Base-by-base conservation (phyloP, 2,797 vertebrate genomes). In the Clarias pachynema region DNA sequence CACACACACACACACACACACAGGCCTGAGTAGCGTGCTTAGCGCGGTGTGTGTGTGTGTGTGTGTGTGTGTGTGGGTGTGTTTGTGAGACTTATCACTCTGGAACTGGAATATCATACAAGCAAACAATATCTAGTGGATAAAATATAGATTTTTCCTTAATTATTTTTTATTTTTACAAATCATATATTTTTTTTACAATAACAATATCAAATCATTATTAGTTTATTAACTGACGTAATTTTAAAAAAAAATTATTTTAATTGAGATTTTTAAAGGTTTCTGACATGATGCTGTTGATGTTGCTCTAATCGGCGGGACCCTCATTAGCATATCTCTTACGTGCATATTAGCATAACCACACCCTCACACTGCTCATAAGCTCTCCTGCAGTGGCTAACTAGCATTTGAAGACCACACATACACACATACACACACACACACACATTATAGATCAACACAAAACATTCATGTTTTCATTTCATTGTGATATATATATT, bases 331-430 rank as follows among this genome's bases (percentile, higher is more conserved):
- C 91, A 94, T 92, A 90, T 93, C 7, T 63, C 7, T 63, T 16
- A 80, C 1, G 26, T 80, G 8, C 60, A 81, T 59, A 70, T 82
- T 69, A 70, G 80, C 80, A 82, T 91, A 90, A 94, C 89, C 94
- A 93, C 93, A 94, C 94, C 94, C 91, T 93, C 91, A 94, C 94
- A 95, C 95, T 95, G 95, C 95, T 95, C 93, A 95, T 96, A 96
- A 96, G 95, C 95, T 96, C 95, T 93, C 93, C 94, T 93, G 91
- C 87, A 92, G 91, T 90, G 88, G 49, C 93, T 94, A 92, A 88
- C 86, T 94, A 85, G 44, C 86, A 57, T 85, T 87, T 90, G 79
- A 88, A 85, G 89, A 77, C 63, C 60, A 74, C 57, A 73, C 29
- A 79, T 44, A 53, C 60, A 84, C 62, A n/a, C 60, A 60, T 29